Evolutionary conservation across 1,140 invertebrate species (phyloP).

Genomic region (Heliconius nattereri): DNA sequence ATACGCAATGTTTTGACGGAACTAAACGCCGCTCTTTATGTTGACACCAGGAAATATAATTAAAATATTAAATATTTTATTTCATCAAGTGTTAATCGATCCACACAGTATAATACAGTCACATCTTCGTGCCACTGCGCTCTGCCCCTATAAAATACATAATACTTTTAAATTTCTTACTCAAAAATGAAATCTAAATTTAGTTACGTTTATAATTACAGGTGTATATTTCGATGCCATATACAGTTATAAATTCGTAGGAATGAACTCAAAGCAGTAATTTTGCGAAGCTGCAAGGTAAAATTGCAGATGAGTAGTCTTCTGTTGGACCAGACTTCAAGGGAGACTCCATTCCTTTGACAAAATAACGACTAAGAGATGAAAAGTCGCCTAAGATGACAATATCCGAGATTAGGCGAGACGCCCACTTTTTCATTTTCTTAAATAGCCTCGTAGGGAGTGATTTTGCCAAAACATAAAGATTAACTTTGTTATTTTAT

Average conservation of each 20-base stretch:
- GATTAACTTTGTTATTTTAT: neutral
- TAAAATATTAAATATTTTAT: too few species aligned
- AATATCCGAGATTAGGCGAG: constrained; percentile 13
- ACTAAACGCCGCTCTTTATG: too few species aligned
- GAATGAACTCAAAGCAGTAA: constrained; percentile 9
- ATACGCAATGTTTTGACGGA: too few species aligned
- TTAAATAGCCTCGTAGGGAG: neutral
- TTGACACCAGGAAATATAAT: too few species aligned
- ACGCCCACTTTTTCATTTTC: constrained; percentile 16
- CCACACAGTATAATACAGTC: too few species aligned
- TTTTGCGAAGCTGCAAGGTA: neutral
- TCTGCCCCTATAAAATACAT: too few species aligned
- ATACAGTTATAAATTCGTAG: neutral
- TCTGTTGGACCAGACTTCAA: constrained; percentile 7
- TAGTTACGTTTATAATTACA: neutral
- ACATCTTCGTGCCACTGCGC: too few species aligned
- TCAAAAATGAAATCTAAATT: too few species aligned
- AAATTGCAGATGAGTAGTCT: constrained; percentile 18
- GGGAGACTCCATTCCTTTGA: constrained; percentile 3
- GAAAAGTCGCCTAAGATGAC: constrained; percentile 19
- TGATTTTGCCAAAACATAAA: neutral
- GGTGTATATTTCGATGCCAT: neutral
- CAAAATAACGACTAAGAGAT: constrained; percentile 20
- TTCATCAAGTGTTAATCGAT: too few species aligned
- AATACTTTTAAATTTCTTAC: too few species aligned